phyloP scores from a whole-genome alignment of 1,140 invertebrate species.

The Hyphantria cunea region DNA sequence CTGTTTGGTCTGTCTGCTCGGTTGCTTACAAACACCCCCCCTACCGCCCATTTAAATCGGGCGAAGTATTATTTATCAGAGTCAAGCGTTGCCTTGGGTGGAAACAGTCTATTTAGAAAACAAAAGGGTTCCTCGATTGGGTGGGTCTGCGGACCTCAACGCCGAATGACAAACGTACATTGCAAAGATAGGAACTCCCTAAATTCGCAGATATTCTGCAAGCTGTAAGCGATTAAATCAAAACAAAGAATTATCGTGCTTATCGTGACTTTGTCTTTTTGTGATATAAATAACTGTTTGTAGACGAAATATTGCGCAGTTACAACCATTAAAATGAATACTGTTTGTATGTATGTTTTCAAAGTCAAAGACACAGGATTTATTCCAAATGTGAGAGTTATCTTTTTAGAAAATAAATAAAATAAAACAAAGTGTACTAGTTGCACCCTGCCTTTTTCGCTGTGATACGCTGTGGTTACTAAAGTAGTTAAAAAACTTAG shows the following conservation, averaged over 20 bases:
- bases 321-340: too few species aligned
- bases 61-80: constrained; percentile 36
- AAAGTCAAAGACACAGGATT: too few species aligned
- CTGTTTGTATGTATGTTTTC: too few species aligned
- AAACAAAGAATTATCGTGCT: background rate
- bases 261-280: background rate
- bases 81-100: constrained; percentile 22
- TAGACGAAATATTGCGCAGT: background rate
- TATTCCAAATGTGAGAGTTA: too few species aligned
- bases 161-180: constrained; percentile 34
- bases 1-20: too few species aligned
- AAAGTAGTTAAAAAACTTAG: too few species aligned
- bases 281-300: background rate
- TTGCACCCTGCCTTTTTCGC: too few species aligned
- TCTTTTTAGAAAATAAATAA: too few species aligned
- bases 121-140: constrained; percentile 30
- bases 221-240: constrained; percentile 1
- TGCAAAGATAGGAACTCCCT: background rate
- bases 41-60: constrained; percentile 31
- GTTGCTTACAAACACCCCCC: constrained; percentile 8
- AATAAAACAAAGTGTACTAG: too few species aligned
- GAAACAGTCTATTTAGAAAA: constrained; percentile 39
- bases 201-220: constrained; percentile 21
- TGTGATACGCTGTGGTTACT: too few species aligned
- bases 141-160: constrained; percentile 3